Percentiles rank a stretch among this genome's conserved stretches.
Conservation (phyloP, 2,888 invertebrate genomes). For the Zygaena filipendulae region DNA sequence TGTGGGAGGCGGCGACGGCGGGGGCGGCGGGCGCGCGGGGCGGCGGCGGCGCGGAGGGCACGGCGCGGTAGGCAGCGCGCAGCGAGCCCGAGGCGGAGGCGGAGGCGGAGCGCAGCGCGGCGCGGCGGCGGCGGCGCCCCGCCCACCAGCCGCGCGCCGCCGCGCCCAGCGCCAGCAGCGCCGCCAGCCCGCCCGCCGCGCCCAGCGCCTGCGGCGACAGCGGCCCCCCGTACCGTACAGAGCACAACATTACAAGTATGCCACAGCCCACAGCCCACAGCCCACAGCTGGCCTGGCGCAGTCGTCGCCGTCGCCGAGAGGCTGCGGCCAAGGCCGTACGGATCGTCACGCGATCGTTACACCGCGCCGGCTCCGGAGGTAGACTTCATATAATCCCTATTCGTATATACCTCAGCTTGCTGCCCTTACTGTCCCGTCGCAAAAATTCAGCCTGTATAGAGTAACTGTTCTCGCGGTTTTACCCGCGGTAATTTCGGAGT, state of each 20-base stretch:
- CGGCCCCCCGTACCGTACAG: constrained; percentile 11
- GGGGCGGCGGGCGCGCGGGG: constrained; percentile 13
- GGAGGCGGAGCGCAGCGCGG: constrained; percentile 8
- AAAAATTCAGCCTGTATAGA: too few relatives aligned
- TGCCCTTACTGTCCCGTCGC: too few relatives aligned
- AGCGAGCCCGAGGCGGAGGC: constrained; percentile 5
- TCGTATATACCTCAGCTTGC: too few relatives aligned
- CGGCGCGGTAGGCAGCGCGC: constrained; percentile 28
- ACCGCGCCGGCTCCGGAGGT: too few relatives aligned
- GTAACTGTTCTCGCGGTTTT: too few relatives aligned
- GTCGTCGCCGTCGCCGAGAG: constrained; percentile 14
- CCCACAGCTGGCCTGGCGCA: constrained; percentile 12
- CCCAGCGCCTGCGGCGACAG: constrained; percentile 16
- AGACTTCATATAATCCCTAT: too few relatives aligned
- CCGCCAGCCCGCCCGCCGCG: constrained; percentile 15
- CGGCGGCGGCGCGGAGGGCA: constrained; percentile 23
- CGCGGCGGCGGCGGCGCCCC: constrained; percentile 11
- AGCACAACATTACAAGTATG: too few relatives aligned
- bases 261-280: too few relatives aligned
- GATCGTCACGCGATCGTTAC: too few relatives aligned
- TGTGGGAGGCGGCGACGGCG: too few relatives aligned
- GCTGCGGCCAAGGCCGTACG: too few relatives aligned
- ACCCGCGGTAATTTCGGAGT: too few relatives aligned
- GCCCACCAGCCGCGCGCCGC: constrained; percentile 9
- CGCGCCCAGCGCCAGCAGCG: constrained; percentile 9